These are phyloP conservation scores for Hemibagrus wyckioides DNA, from an alignment of 2,113 vertebrate species.

Conservation along the genomic window DNA sequence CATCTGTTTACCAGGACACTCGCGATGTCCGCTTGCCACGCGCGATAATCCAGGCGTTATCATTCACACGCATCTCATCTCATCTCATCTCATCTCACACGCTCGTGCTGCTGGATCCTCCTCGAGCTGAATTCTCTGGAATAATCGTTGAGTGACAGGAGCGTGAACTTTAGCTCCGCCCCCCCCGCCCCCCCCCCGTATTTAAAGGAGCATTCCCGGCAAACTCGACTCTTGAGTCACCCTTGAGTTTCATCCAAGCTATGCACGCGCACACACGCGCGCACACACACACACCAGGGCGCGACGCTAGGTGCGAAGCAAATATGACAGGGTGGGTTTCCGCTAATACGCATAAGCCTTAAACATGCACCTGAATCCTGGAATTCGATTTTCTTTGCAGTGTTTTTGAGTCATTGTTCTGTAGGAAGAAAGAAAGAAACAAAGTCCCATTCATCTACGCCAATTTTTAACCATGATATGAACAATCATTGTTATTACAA, in stretches of 20 bases:
- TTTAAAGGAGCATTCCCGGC: slow-evolving; percentile 50
- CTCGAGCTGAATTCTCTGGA: slow-evolving; percentile 30
- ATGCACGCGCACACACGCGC: background rate
- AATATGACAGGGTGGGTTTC: background rate
- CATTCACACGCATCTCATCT: background rate
- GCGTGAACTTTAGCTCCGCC: slow-evolving; percentile 45
- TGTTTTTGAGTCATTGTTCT: background rate
- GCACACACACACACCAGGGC: background rate
- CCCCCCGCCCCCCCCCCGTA: too few species aligned
- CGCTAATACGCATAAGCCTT: background rate
- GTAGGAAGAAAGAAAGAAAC: background rate
- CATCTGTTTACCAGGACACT: slow-evolving; percentile 11
- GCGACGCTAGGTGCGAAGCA: background rate
- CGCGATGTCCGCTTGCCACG: too few species aligned
- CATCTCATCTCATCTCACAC: too few species aligned
- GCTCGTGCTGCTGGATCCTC: background rate
- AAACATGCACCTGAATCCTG: background rate
- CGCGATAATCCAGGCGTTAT: background rate
- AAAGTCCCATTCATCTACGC: background rate
- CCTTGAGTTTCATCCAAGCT: background rate
- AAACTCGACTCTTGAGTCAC: slow-evolving; percentile 9
- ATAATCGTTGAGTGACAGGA: slow-evolving; percentile 45
- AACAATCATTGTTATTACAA: background rate
- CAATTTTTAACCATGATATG: background rate
- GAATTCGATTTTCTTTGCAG: background rate